phyloP scores from a whole-genome alignment of 2,888 invertebrate genomes.

The Phaonia tiefii region DNA sequence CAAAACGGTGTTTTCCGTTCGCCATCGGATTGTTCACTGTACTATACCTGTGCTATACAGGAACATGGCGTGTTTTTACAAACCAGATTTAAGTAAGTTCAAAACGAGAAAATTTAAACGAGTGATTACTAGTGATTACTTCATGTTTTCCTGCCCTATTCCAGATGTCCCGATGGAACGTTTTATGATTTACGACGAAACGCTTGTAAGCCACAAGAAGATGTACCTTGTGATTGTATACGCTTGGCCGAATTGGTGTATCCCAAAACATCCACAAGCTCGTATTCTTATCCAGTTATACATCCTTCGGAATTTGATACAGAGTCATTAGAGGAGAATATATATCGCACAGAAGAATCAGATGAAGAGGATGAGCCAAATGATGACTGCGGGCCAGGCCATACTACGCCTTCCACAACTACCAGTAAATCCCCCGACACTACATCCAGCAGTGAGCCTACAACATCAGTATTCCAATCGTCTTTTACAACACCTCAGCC shows the following conservation, averaged over 20 bases:
- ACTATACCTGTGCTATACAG: conserved; percentile 79
- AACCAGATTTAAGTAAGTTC: conserved; percentile 76
- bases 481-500: too few relatives aligned
- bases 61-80: conserved; percentile 77
- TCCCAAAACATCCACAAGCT: conserved; percentile 49
- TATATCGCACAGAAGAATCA: conserved; percentile 61
- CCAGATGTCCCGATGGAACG: conserved; percentile 73
- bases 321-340: conserved; percentile 59
- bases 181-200: conserved; percentile 71
- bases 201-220: conserved; percentile 70
- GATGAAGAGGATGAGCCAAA: conserved; percentile 52
- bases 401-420: too few relatives aligned
- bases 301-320: conserved; percentile 60
- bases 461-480: not conserved
- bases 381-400: not conserved
- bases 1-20: conserved; percentile 78
- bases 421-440: not conserved
- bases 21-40: conserved; percentile 78
- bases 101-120: too few relatives aligned
- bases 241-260: conserved; percentile 69
- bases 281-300: not conserved
- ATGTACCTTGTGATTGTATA: conserved; percentile 71
- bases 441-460: not conserved
- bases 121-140: too few relatives aligned
- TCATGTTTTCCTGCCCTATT: not conserved